Evolutionary conservation across 2,888 invertebrate species (phyloP), one percentile per base, ranked within the genome.

Genomic region (Chironomus tentans): DNA sequence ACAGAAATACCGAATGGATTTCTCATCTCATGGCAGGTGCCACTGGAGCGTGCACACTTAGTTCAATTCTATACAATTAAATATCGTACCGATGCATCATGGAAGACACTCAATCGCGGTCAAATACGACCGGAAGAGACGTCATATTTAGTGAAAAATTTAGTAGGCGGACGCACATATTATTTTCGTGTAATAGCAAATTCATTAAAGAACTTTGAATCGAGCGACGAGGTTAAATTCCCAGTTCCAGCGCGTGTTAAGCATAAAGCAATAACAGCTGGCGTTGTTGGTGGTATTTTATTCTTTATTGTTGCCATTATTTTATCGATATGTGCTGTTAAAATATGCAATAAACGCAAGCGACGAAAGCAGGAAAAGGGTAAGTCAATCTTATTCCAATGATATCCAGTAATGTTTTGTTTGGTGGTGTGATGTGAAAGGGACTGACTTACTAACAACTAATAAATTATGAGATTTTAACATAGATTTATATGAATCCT

Each of bases 221-320:
- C 90, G 81, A 95, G 94, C 78, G 94, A 95, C 78, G 92, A 92
- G 85, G 91, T 94, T 81, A 92, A 92, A 86, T 95, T 92, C 85
- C 89, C 92, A 56, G 94, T 95, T 81, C 95, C 95, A 79, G 94
- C 94, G 78, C 88, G 94, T 78, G 94, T 95, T 80, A 95, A 95
- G 85, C 94, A 95, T 87, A 95, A 95, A 89, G 95, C 95, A 79
- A 95, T 96, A 84, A 95, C 95, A 78, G 97, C 97, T 81, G 97
- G 97, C 78, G 94, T 97, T 81, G 95, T 97, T 80, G 97, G 97
- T 81, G 97, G 97, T 79, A 92, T 98, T 82, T 89, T 97, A 83
- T 97, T 98, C 89, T 95, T 97, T 88, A 93, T 97, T 83, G 96
- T 97, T 82, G 96, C 97, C 85, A 95, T 97, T 85, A 95, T 97